Conservation (phyloP, 2,797 vertebrate species). For the Neosilurus mollespiculum region DNA sequence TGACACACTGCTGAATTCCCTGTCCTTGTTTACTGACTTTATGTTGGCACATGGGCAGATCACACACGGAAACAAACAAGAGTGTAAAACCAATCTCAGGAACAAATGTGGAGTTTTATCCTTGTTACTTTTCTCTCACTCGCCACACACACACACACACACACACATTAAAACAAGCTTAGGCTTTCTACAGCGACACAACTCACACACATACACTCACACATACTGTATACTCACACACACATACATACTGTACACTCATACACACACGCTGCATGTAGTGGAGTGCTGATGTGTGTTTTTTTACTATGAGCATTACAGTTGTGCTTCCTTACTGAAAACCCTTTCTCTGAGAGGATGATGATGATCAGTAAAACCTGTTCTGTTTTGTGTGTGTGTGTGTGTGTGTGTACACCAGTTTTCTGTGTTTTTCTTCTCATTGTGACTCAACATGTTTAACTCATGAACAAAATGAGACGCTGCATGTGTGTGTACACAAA, state of each 20-base stretch:
- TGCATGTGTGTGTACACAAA: neutral
- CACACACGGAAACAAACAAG: neutral
- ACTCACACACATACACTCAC: neutral
- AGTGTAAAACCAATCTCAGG: neutral
- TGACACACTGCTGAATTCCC: neutral
- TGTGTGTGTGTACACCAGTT: neutral
- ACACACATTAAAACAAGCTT: neutral
- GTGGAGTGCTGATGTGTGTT: neutral
- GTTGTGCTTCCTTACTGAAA: conserved; percentile 7
- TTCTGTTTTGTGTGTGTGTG: conserved; percentile 3
- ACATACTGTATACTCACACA: neutral
- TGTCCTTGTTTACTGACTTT: neutral
- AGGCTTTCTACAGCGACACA: too few relatives aligned
- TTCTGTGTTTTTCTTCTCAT: neutral
- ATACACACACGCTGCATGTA: neutral
- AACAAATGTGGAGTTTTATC: neutral
- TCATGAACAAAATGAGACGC: neutral
- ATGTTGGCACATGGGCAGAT: neutral
- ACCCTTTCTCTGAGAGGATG: neutral
- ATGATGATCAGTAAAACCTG: conserved; percentile 27
- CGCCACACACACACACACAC: neutral
- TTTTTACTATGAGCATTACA: neutral
- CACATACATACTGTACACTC: neutral
- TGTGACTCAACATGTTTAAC: conserved; percentile 2
- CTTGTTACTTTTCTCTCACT: neutral